A percentile compares a stretch with the other conserved stretches of the same genome.
Evolutionary conservation across 2,797 vertebrate genomes (phyloP).

Genomic region (Heteromormyrus szaboi): DNA sequence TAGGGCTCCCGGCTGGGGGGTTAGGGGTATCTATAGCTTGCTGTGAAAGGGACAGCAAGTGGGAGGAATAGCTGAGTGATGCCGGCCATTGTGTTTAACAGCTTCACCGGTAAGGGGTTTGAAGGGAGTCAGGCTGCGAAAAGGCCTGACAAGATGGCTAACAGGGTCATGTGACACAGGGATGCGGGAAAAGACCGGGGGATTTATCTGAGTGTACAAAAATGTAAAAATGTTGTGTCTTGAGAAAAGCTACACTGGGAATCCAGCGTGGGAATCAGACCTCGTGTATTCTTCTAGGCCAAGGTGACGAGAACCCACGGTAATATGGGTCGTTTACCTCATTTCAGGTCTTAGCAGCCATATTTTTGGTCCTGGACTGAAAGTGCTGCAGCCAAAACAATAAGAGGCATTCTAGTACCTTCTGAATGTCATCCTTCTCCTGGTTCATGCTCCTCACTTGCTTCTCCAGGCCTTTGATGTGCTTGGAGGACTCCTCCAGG

Average conservation of each 20-base stretch:
- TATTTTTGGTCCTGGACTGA: neutral
- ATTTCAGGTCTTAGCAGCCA: neutral
- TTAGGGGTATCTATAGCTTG: neutral
- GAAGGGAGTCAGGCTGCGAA: neutral
- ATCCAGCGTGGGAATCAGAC: neutral
- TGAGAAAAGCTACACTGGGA: neutral
- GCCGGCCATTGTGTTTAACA: neutral
- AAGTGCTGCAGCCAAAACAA: neutral
- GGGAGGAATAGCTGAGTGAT: neutral
- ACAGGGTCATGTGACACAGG: neutral
- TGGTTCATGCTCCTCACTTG: slow-evolving; percentile 78
- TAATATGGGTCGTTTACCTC: neutral
- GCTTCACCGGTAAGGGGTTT: neutral
- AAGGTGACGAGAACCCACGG: neutral
- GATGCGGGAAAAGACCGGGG: neutral
- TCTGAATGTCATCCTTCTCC: slow-evolving; percentile 85
- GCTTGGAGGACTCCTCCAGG: slow-evolving; percentile 82
- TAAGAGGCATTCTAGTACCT: slow-evolving; percentile 57
- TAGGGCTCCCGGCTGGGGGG: neutral
- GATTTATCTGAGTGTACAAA: neutral
- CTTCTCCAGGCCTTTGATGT: slow-evolving; percentile 82
- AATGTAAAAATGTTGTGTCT: neutral
- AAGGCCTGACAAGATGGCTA: neutral
- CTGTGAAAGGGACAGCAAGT: neutral
- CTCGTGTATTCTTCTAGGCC: neutral